A percentile compares a stretch with the other conserved stretches of the same genome.
These are phyloP conservation scores for Sebastes schlegelii DNA, from an alignment of 2,113 vertebrate species.

Conservation along the genomic window DNA sequence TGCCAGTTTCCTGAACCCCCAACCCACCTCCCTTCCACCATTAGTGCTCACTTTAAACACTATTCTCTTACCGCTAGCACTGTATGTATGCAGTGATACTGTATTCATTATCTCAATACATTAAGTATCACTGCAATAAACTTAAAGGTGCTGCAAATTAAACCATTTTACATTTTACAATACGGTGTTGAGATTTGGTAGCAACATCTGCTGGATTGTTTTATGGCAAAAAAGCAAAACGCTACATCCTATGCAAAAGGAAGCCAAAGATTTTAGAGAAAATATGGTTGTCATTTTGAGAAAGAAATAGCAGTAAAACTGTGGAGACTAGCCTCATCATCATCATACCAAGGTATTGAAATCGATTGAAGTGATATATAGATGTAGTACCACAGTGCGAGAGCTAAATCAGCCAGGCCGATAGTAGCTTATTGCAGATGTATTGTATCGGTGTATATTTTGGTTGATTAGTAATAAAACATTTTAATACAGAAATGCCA, in stretches of 20 bases:
- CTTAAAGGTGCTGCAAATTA: background rate
- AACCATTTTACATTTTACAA: background rate
- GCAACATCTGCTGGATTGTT: background rate
- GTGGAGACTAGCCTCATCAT: background rate
- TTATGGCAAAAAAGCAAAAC: background rate
- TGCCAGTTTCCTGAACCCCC: slow-evolving; percentile 13
- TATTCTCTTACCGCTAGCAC: background rate
- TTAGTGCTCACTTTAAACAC: background rate
- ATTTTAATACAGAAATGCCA: background rate
- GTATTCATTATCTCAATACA: background rate
- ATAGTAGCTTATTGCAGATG: background rate
- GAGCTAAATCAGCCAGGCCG: background rate
- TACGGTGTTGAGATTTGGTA: background rate
- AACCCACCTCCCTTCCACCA: slow-evolving; percentile 8
- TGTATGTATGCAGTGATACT: slow-evolving; percentile 1
- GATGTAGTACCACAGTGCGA: background rate
- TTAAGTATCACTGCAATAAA: background rate
- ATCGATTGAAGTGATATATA: background rate
- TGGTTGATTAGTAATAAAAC: background rate
- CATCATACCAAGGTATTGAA: background rate
- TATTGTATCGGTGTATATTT: background rate
- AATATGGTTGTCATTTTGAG: background rate
- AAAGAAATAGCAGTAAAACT: too few species aligned
- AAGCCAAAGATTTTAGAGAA: background rate
- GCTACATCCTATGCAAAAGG: background rate